A percentile compares a stretch with the other conserved stretches of the same genome.
These are phyloP conservation scores for Bubo scandiacus DNA, from an alignment of 2,113 vertebrate species.

Conservation along the genomic window DNA sequence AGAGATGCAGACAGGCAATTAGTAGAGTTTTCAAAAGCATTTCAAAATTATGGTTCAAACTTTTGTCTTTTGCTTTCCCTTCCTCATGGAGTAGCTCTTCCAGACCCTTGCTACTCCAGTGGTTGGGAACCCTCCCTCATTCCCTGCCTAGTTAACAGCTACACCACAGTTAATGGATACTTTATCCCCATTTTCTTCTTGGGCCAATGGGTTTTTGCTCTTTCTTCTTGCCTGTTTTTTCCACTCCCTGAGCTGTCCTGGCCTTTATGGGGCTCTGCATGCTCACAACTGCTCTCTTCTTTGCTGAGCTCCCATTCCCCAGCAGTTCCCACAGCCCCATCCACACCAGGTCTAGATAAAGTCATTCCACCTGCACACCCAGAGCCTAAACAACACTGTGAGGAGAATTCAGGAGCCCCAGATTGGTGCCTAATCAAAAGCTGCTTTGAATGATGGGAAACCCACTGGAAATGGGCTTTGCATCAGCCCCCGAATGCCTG, in stretches of 20 bases:
- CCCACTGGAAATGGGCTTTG: accelerated
- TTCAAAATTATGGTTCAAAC: background rate
- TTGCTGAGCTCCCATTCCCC: background rate
- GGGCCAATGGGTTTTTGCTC: background rate
- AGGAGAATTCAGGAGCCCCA: background rate
- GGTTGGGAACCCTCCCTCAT: background rate
- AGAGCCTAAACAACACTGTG: background rate
- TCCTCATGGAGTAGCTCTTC: background rate
- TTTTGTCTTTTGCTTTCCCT: background rate
- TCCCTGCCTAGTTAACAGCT: background rate
- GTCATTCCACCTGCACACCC: background rate
- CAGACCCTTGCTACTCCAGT: background rate
- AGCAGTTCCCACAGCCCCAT: background rate
- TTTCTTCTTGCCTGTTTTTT: background rate
- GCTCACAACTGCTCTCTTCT: no score
- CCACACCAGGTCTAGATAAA: background rate
- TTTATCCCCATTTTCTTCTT: background rate
- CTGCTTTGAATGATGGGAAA: accelerated
- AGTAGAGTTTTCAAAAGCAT: background rate
- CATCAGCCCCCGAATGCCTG: background rate
- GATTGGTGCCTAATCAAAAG: accelerated
- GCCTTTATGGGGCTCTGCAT: background rate
- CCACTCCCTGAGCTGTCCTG: background rate
- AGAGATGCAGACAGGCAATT: background rate
- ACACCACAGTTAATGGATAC: background rate